phyloP scores from a whole-genome alignment of 2,888 invertebrate genomes.

The Scaptomyza flava region DNA sequence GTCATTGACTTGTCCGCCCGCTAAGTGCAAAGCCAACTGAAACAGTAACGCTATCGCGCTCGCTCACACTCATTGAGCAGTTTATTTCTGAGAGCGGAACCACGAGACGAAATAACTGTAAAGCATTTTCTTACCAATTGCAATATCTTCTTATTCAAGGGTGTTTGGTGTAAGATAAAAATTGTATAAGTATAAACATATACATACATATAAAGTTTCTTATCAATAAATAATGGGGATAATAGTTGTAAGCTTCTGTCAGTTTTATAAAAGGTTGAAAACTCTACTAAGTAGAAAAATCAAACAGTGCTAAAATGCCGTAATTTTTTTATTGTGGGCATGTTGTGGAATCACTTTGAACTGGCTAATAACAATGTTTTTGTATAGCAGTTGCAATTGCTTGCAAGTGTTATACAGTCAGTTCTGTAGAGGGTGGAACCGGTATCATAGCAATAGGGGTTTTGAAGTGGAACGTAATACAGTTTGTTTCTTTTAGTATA shows the following conservation, averaged over 20 bases:
- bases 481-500: neutral
- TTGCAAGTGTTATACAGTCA: neutral
- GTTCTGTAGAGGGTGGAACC: neutral
- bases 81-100: no score
- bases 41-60: no score
- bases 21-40: no score
- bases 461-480: neutral
- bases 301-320: neutral
- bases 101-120: no score
- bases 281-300: no score
- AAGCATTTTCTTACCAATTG: no score
- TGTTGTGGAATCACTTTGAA: neutral
- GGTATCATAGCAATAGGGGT: neutral
- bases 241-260: neutral
- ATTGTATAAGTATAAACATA: conserved; percentile 26
- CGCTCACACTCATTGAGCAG: no score
- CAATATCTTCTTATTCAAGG: no score
- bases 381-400: neutral
- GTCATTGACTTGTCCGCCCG: no score
- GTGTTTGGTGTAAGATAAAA: conserved; percentile 3
- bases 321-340: neutral
- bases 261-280: neutral
- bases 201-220: neutral
- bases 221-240: neutral
- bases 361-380: neutral